These are phyloP conservation scores for Dryomyza anilis DNA, from an alignment of 2,888 invertebrate species.

Conservation along the genomic window DNA sequence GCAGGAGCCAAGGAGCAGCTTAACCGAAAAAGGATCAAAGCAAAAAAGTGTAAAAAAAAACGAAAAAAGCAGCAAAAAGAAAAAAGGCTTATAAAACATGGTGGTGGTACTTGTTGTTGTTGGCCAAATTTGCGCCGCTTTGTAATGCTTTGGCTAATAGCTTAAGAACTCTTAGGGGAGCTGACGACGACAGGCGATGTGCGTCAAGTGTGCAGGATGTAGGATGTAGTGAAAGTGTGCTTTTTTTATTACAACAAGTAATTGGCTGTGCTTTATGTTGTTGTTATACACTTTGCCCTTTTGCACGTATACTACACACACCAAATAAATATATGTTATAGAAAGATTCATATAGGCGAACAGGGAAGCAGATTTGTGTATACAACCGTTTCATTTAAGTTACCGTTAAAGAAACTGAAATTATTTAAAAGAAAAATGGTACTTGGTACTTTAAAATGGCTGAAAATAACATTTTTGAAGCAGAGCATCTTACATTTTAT, in stretches of 20 bases:
- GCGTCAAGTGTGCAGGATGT: too few relatives aligned
- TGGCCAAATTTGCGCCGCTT: not conserved
- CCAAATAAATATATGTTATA: not conserved
- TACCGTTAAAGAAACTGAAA: too few relatives aligned
- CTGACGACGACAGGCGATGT: not conserved
- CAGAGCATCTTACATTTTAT: too few relatives aligned
- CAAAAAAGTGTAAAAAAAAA: not conserved
- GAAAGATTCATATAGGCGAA: too few relatives aligned
- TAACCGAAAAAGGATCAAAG: not conserved
- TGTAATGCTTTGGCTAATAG: constrained; percentile 1
- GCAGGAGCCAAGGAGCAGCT: not conserved
- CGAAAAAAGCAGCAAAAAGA: too few relatives aligned
- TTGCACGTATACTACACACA: too few relatives aligned
- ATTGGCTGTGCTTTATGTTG: not conserved
- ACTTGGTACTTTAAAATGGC: too few relatives aligned
- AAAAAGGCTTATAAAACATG: constrained; percentile 2
- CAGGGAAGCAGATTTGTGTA: too few relatives aligned
- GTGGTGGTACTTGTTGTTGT: not conserved
- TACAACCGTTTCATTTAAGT: too few relatives aligned
- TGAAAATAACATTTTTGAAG: too few relatives aligned
- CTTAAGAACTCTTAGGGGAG: constrained; percentile 7
- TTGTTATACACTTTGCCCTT: not conserved
- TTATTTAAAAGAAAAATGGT: too few relatives aligned
- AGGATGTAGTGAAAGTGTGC: too few relatives aligned
- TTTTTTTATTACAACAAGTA: constrained; percentile 11